phyloP scores from a whole-genome alignment of 2,113 vertebrate species.

The Cephalophus harveyi region DNA sequence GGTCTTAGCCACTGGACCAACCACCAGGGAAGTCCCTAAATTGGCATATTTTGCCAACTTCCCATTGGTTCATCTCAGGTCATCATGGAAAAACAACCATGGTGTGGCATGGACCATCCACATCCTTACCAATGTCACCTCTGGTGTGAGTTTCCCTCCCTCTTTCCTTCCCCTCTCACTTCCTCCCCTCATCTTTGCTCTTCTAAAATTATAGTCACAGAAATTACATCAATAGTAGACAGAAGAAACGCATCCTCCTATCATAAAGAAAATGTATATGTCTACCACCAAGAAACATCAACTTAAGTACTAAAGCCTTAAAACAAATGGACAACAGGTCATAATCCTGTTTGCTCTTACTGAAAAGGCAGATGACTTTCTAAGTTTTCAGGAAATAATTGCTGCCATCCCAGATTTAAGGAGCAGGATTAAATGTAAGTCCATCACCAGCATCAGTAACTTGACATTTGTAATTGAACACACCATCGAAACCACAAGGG shows the following conservation, averaged over 20 bases:
- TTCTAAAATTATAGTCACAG: not conserved
- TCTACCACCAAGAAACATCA: not conserved
- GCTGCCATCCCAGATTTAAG: not conserved
- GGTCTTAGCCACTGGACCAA: not conserved
- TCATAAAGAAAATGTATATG: not conserved
- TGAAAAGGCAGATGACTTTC: not conserved
- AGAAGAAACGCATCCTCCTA: fast-evolving
- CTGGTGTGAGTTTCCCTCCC: not conserved
- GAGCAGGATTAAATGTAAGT: not conserved
- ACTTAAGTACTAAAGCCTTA: not conserved
- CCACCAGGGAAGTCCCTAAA: not conserved
- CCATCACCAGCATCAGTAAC: not conserved
- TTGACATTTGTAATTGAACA: not conserved
- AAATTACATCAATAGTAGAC: not conserved
- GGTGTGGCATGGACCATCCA: not conserved
- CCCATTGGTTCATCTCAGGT: not conserved
- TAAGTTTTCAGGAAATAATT: not conserved
- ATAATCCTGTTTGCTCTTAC: not conserved
- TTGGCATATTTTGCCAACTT: not conserved
- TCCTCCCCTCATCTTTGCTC: not conserved
- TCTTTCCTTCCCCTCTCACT: not conserved
- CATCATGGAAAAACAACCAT: not conserved
- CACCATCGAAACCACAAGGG: not conserved
- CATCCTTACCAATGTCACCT: not conserved
- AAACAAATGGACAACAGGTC: not conserved